Evolutionary conservation across 2,797 vertebrate species (phyloP).

Genomic region (Phrynocephalus vlangalii): DNA sequence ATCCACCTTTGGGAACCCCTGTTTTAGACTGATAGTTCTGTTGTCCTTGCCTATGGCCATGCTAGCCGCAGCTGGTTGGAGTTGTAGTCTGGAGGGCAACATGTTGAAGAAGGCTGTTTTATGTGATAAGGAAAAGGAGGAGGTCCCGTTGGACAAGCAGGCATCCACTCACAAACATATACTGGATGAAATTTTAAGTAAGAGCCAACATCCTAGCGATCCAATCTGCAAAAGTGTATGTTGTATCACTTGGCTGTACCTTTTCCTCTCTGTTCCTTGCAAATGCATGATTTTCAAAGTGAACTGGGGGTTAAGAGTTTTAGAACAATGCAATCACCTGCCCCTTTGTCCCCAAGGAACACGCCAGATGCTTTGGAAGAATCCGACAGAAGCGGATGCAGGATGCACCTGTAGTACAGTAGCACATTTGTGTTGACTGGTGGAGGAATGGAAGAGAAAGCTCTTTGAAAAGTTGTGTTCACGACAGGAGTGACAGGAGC

Average conservation of each 20-base stretch:
- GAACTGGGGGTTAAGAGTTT: no score
- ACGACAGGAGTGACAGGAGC: background rate
- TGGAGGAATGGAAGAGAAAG: background rate
- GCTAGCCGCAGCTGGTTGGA: background rate
- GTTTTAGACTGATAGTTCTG: no score
- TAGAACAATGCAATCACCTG: no score
- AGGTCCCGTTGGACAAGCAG: background rate
- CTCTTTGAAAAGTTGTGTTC: conserved; percentile 14
- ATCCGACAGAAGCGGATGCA: background rate
- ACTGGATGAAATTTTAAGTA: background rate
- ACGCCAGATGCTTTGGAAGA: background rate
- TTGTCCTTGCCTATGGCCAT: background rate
- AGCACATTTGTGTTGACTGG: background rate
- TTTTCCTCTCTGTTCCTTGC: background rate
- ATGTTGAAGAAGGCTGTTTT: background rate
- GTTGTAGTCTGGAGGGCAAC: background rate
- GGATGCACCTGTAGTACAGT: conserved; percentile 6
- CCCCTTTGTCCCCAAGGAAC: no score
- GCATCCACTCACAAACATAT: no score
- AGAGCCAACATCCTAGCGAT: background rate
- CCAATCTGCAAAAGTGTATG: background rate
- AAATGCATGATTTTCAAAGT: background rate
- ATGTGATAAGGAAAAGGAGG: background rate
- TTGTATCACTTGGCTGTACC: background rate
- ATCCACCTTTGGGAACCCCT: no score